Percentiles rank a stretch among this genome's conserved stretches.
Evolutionary conservation across 2,113 vertebrate species (phyloP).

Genomic region (Psittacara wagleri): DNA sequence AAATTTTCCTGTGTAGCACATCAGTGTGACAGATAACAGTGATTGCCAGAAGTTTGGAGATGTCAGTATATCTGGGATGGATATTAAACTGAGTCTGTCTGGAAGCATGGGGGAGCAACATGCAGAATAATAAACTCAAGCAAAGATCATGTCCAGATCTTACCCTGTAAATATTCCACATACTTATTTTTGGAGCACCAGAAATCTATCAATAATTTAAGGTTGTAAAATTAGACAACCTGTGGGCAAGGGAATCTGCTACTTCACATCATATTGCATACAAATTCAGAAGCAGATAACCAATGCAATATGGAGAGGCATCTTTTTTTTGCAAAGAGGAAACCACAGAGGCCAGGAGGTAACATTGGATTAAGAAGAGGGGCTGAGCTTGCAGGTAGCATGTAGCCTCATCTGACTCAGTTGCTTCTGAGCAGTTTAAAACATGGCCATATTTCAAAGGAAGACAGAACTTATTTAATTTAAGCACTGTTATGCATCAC

Average conservation of each 20-base stretch:
- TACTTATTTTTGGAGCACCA: slow-evolving; percentile 7
- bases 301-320: not conserved
- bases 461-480: slow-evolving; percentile 12
- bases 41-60: slow-evolving; percentile 11
- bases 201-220: slow-evolving; percentile 2
- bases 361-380: not conserved
- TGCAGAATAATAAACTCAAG: not conserved
- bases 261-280: not conserved
- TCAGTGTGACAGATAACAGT: slow-evolving; percentile 3
- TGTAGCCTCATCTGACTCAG: not conserved
- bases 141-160: not conserved
- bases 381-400: not conserved
- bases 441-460: not conserved
- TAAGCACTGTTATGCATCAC: not conserved
- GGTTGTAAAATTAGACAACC: not conserved
- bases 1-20: not conserved
- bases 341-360: slow-evolving; percentile 14
- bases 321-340: not conserved
- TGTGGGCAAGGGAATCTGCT: not conserved
- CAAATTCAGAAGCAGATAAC: slow-evolving; percentile 16
- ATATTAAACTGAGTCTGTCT: slow-evolving; percentile 13
- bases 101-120: not conserved
- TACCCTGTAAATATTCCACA: slow-evolving; percentile 14
- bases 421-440: slow-evolving; percentile 9
- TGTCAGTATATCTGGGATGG: not conserved